Base-by-base conservation (phyloP, 2,888 invertebrate genomes). In the Ryuthela nishihirai region DNA sequence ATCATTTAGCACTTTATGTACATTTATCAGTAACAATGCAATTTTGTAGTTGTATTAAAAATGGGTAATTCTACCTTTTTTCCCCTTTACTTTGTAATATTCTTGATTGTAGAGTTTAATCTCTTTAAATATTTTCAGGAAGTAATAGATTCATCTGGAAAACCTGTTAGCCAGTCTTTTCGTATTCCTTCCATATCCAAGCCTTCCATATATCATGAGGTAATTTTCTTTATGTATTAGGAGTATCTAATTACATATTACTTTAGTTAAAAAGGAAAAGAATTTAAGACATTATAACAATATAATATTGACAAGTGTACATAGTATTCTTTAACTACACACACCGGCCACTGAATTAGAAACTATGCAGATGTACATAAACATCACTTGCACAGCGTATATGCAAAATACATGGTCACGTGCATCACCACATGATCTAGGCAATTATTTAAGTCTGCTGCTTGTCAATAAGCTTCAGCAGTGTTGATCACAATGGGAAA, bases 201-300 rank as follows among this genome's bases (percentile, higher is more conserved):
- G 75, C 83, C 89, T 60, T 94, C 94, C 38, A 86, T 94, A 70
- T 95, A 90, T 76, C 95, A 95, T 75, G 94, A 95, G 80, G 85
- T 84, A 72, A 62, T 65, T 41, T 23, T 24, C 26, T 21, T 29
- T 41, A 18, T 21, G 7, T 21, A n/a, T 36, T 12, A 25, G 1
- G 12, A 23, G 1, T 45, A 15, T 21, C 40, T 9, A 21, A 24
- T 17, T 38, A 10, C 26, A n/a, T 1, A n/a, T 12, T 42, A 9
- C 18, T 9, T 42, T 42, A n/a, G 4, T 21, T 21, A 3, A 29
- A 29, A 15, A 9, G 9, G n/a, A 34, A n/a, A 6, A n/a, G n/a
- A n/a, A n/a, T n/a, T n/a, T n/a, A n/a, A n/a, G n/a, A n/a, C n/a
- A n/a, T n/a, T n/a, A n/a, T n/a, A n/a, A n/a, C n/a, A n/a, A n/a